Percentiles rank a stretch among this genome's conserved stretches.
These are phyloP conservation scores for Mus spretus DNA, from an alignment of 2,797 vertebrate genomes.

Conservation along the genomic window DNA sequence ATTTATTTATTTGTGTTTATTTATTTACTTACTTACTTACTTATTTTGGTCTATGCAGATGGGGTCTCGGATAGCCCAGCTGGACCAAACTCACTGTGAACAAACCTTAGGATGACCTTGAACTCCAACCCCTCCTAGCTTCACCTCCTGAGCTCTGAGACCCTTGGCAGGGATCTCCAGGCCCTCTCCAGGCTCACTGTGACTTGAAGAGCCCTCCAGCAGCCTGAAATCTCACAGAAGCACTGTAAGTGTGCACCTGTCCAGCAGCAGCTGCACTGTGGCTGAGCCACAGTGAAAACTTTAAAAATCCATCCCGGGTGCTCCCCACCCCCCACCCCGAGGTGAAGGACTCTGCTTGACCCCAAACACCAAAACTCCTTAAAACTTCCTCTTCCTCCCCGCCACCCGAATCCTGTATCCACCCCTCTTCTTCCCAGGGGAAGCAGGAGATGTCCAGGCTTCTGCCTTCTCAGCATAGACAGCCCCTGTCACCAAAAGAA, in stretches of 20 bases:
- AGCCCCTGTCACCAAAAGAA: constrained; percentile 79
- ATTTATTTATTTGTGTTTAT: background rate
- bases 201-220: constrained; percentile 47
- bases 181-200: background rate
- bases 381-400: background rate
- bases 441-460: background rate
- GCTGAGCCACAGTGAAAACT: background rate
- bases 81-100: background rate
- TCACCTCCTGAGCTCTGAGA: background rate
- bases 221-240: constrained; percentile 1
- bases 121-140: background rate
- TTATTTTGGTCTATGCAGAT: background rate
- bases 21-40: background rate
- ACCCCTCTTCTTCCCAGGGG: background rate
- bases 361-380: background rate
- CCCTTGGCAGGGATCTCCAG: background rate
- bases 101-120: background rate
- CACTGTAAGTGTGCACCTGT: constrained; percentile 64
- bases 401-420: constrained; percentile 68
- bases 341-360: background rate
- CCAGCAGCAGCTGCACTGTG: constrained; percentile 42
- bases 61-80: background rate
- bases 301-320: background rate
- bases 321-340: background rate
- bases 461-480: constrained; percentile 66